These are phyloP conservation scores for Leucozona laternaria DNA, from an alignment of 2,888 invertebrate genomes.

Conservation along the genomic window DNA sequence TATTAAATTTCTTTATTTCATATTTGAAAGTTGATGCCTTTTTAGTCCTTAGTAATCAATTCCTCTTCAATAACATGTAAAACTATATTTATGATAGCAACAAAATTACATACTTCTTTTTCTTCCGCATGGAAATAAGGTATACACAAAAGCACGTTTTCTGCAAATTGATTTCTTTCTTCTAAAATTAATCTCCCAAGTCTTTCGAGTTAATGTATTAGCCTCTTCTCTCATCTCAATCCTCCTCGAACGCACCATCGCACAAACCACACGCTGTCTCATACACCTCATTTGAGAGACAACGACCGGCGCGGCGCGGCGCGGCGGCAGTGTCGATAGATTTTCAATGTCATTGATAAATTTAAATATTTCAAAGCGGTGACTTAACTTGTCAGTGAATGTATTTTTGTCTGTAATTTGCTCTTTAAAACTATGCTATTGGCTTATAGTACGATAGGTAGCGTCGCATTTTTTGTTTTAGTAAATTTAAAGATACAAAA, in stretches of 20 bases:
- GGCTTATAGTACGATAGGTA: not conserved
- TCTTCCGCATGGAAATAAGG: conserved; percentile 46
- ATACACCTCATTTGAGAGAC: conserved; percentile 6
- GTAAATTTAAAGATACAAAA: not conserved
- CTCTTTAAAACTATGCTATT: not conserved
- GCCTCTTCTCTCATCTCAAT: not conserved
- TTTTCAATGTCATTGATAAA: conserved; percentile 66
- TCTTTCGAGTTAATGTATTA: conserved; percentile 15
- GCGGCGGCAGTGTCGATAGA: not conserved
- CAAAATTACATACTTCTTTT: not conserved
- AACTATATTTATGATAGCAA: too few species aligned
- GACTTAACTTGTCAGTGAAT: not conserved
- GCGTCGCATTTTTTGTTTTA: not conserved
- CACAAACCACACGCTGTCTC: not conserved
- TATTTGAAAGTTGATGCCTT: too few species aligned
- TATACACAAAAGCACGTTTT: conserved; percentile 33
- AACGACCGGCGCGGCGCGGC: too few species aligned
- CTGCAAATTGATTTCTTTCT: conserved; percentile 4
- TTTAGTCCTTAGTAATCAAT: too few species aligned
- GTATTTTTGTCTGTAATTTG: conserved; percentile 6
- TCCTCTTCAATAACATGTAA: too few species aligned
- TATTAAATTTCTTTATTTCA: too few species aligned
- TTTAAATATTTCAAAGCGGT: conserved; percentile 48
- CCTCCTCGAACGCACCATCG: not conserved
- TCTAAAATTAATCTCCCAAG: conserved; percentile 42